Evolutionary conservation across 1,140 invertebrate species (phyloP).

Genomic region (Drosophila mauritiana): DNA sequence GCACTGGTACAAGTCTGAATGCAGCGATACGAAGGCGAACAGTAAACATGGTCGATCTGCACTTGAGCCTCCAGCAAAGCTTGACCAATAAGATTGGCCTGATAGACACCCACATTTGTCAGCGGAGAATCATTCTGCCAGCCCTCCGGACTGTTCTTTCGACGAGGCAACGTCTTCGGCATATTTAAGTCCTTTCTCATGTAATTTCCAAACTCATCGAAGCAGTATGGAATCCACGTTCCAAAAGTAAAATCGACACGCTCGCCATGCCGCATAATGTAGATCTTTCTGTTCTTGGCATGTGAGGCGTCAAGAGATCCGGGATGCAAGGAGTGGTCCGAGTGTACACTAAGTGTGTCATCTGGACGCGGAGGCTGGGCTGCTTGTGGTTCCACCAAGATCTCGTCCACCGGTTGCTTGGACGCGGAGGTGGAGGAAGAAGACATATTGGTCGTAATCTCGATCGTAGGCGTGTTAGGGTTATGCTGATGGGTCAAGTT

Average conservation of each 20-base stretch:
- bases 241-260: slow-evolving; percentile 96
- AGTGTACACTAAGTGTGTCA: slow-evolving; percentile 75
- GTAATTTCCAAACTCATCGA: slow-evolving; percentile 92
- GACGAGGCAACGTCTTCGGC: slow-evolving; percentile 89
- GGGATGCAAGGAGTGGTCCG: slow-evolving; percentile 56
- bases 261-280: slow-evolving; percentile 91
- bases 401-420: slow-evolving; percentile 65
- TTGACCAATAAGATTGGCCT: slow-evolving; percentile 91
- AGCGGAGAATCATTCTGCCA: slow-evolving; percentile 94
- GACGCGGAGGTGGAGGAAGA: slow-evolving; percentile 57
- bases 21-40: slow-evolving; percentile 94
- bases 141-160: slow-evolving; percentile 87
- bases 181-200: slow-evolving; percentile 94
- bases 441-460: slow-evolving; percentile 74
- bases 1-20: slow-evolving; percentile 94
- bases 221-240: slow-evolving; percentile 93
- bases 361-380: slow-evolving; percentile 62
- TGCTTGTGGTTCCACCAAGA: slow-evolving; percentile 71
- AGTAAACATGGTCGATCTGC: slow-evolving; percentile 90
- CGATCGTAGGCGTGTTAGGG: slow-evolving; percentile 73
- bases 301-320: slow-evolving; percentile 35
- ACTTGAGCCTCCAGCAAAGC: slow-evolving; percentile 89
- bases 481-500: slow-evolving; percentile 65
- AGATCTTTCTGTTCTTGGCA: slow-evolving; percentile 85
- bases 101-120: slow-evolving; percentile 91